Conservation (phyloP, 2,888 invertebrate species). For the Melanostoma mellinum region DNA sequence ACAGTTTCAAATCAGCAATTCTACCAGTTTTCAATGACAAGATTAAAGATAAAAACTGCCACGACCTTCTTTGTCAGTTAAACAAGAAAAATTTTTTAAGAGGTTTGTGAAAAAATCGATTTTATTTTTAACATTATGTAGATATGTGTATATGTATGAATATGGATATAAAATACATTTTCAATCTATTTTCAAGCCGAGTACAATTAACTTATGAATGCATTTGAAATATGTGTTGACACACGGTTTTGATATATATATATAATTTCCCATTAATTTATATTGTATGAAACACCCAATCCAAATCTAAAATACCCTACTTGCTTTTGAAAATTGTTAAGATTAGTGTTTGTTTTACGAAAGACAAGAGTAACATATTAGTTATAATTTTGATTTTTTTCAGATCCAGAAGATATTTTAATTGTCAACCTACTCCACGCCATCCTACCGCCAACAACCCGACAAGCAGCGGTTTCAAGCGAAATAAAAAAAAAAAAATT, state of each 20-base stretch:
- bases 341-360: background rate
- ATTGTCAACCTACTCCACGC: slow-evolving; percentile 4
- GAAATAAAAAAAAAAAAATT: background rate
- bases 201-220: background rate
- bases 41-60: slow-evolving; percentile 8
- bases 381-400: background rate
- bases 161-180: too few relatives aligned
- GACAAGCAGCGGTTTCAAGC: background rate
- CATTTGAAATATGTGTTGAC: too few relatives aligned
- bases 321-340: background rate
- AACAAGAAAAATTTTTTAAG: slow-evolving; percentile 7
- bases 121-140: background rate
- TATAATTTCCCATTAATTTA: too few relatives aligned
- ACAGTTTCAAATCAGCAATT: slow-evolving; percentile 5
- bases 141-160: too few relatives aligned
- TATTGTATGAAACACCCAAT: too few relatives aligned
- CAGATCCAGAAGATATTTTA: slow-evolving; percentile 2
- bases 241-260: too few relatives aligned
- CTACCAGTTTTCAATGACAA: slow-evolving; percentile 14
- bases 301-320: too few relatives aligned
- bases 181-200: background rate
- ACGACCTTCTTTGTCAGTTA: slow-evolving; percentile 6
- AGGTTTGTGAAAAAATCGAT: background rate
- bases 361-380: background rate
- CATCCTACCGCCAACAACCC: background rate